A percentile compares a stretch with the other conserved stretches of the same genome.
phyloP scores from a whole-genome alignment of 2,113 vertebrate species.

The Daboia siamensis region DNA sequence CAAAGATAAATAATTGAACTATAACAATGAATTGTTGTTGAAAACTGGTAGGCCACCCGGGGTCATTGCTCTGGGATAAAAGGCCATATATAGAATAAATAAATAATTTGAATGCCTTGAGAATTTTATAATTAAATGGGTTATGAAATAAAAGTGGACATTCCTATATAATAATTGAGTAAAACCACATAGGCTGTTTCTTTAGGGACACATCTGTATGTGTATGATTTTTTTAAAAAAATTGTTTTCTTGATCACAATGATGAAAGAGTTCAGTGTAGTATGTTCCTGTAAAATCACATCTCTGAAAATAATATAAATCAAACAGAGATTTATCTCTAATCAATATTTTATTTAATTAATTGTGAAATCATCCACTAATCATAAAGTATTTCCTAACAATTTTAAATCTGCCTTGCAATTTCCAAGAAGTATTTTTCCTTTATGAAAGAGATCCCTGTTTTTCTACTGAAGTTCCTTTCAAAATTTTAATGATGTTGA shows the following conservation, averaged over 20 bases:
- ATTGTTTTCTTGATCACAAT: background rate
- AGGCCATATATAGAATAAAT: background rate
- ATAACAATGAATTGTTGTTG: background rate
- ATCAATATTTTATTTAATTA: background rate
- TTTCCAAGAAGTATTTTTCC: background rate
- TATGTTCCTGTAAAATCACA: background rate
- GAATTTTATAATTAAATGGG: background rate
- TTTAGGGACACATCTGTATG: background rate
- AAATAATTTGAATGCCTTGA: background rate
- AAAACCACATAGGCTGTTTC: background rate
- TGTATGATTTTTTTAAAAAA: background rate
- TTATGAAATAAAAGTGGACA: background rate
- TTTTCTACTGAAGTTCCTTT: background rate
- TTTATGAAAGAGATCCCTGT: background rate
- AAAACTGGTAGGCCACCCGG: background rate
- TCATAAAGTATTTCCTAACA: background rate
- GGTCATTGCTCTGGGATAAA: background rate
- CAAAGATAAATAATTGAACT: background rate
- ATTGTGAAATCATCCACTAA: background rate
- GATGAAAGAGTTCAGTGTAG: background rate
- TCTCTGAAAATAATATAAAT: background rate
- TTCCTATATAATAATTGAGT: background rate
- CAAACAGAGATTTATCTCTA: background rate
- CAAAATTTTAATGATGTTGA: background rate
- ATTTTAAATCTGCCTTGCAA: background rate